Base-by-base conservation (phyloP, 2,888 invertebrate species). In the Chrysina gloriosa region DNA sequence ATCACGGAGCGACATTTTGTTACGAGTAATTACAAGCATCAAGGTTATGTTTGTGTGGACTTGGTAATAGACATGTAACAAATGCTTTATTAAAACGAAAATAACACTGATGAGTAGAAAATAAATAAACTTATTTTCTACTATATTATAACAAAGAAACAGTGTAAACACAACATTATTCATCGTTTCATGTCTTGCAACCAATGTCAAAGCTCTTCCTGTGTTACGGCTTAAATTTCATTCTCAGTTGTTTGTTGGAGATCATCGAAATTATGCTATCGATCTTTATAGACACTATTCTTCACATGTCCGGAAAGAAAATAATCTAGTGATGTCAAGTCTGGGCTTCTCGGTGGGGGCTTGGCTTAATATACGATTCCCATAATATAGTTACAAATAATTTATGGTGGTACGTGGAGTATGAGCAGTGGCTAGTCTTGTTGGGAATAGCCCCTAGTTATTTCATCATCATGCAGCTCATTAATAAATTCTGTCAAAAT, bases 241-340 rank as follows among this genome's bases (percentile, higher is more conserved):
- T 21, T 3, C 50, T 23, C 5, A 21, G 21, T 50, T 50, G 50
- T 6, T 16, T 14, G 47, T 36, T 36, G 27, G 7, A 1, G 23
- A n/a, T 50, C 19, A 11, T 47, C 3, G 11, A 47, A 47, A 5
- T 14, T 47, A 4, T 47, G 11, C 47, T 11, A 9, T 1, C 47
- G 47, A 2, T 1, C 14, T 47, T 47, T 47, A 4, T 11, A 50
- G 9, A 50, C 23, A 16, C 21, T 19, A 21, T 19, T 50, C 27
- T 50, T 50, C 16, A 50, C 50, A 50, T 19, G 19, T 50, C 50
- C 50, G 21, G 11, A 50, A 50, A 50, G 50, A 16, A 19, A 47
- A 11, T 47, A 47, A 23, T 47, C 16, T 47, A 21, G 47, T 1
- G 47, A 3, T 47, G n/a, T 47, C 3, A 5, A 7, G 29, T 4